Evolutionary conservation across 2,113 vertebrate genomes (phyloP).

Genomic region (Carettochelys insculpta): DNA sequence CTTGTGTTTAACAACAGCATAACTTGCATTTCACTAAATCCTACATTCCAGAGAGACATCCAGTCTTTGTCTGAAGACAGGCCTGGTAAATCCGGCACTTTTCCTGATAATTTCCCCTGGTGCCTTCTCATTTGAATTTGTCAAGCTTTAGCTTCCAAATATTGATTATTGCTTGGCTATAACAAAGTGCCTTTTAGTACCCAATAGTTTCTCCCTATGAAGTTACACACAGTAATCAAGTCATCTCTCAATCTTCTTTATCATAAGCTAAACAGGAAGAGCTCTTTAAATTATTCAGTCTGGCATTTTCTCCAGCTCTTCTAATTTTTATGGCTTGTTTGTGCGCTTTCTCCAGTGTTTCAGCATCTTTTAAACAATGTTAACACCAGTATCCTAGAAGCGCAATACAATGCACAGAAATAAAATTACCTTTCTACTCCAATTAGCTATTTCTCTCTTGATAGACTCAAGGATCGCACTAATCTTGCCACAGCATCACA

Average conservation of each 20-base stretch:
- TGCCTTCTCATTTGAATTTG: not conserved
- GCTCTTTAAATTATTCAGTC: no score
- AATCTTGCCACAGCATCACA: not conserved
- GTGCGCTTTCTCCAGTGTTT: not conserved
- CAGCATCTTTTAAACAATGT: not conserved
- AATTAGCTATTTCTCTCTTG: not conserved
- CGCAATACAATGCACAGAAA: not conserved
- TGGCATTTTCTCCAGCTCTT: no score
- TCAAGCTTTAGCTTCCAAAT: not conserved
- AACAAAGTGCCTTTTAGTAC: no score
- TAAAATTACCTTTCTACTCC: not conserved
- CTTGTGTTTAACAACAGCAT: not conserved
- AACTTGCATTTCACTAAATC: no score
- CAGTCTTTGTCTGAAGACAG: not conserved
- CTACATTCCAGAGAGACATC: not conserved
- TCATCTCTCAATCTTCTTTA: no score
- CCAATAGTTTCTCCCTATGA: no score
- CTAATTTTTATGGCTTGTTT: no score
- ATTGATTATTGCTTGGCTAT: not conserved
- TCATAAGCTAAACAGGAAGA: no score
- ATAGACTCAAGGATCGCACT: not conserved
- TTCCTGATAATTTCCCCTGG: not conserved
- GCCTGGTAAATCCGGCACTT: no score
- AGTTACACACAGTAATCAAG: not conserved
- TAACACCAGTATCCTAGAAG: not conserved